phyloP scores from a whole-genome alignment of 2,113 vertebrate species.

The Athene cunicularia region DNA sequence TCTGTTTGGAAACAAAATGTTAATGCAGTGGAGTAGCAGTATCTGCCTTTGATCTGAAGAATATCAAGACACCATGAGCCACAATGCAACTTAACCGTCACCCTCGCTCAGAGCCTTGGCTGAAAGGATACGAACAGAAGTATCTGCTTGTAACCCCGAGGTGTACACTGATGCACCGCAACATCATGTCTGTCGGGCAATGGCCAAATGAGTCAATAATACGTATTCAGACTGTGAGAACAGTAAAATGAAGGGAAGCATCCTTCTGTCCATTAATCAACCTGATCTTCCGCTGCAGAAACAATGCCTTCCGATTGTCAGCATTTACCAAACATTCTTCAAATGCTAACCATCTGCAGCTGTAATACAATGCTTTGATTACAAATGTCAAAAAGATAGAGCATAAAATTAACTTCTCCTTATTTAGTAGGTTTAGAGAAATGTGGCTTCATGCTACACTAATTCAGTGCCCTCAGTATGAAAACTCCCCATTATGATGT shows the following conservation, averaged over 20 bases:
- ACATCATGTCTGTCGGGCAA: background rate
- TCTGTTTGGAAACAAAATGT: background rate
- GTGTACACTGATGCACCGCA: background rate
- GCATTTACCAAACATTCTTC: constrained; percentile 50
- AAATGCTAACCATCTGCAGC: constrained; percentile 60
- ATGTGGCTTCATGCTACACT: constrained; percentile 55
- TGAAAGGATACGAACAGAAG: background rate
- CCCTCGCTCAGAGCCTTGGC: background rate
- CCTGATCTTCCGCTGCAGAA: background rate
- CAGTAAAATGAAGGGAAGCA: background rate
- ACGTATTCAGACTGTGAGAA: background rate
- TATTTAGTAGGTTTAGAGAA: constrained; percentile 66
- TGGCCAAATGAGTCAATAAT: background rate
- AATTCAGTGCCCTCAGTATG: constrained; percentile 65
- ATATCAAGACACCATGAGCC: background rate
- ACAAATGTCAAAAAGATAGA: constrained; percentile 73
- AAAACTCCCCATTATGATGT: constrained; percentile 64
- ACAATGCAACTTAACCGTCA: accelerated
- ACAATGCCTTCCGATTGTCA: constrained; percentile 22
- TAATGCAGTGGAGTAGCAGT: background rate
- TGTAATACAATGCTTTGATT: constrained; percentile 67
- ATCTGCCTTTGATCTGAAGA: background rate
- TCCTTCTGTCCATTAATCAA: constrained; percentile 39
- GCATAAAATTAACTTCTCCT: constrained; percentile 77
- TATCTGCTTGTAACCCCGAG: background rate